Evolutionary conservation across 2,113 vertebrate genomes (phyloP), one percentile per base, ranked within the genome.

Genomic region (Cebus imitator): DNA sequence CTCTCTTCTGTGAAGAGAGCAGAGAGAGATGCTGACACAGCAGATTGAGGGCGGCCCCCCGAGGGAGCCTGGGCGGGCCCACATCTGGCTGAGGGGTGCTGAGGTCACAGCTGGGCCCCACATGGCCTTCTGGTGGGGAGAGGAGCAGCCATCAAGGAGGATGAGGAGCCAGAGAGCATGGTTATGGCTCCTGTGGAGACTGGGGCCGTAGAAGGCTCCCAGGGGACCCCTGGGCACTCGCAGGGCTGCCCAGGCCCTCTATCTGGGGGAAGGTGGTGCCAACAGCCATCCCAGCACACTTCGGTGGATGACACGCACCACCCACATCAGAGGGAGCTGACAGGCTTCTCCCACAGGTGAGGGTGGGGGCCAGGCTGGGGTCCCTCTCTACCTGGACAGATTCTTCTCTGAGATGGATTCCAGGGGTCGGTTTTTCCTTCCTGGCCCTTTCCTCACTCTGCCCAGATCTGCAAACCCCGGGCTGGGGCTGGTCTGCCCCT

Each of bases 281-380:
- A 57, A 32, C 57, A 5, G 17, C 57, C 4, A 10, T 17, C 45
- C 58, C 68, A 11, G 21, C 6, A 14, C 0, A 1, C 25, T 57
- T 8, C 0, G 0, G 37, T 37, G 68, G 14, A 55, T 6, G 12
- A n/a, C 4, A 43, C 2, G 52, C 1, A 4, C 11, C 8, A 11
- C 66, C n/a, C 20, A 30, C 11, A 4, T 10, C 1, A 2, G 3
- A 20, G 55, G 68, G 48, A 21, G 16, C n/a, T 23, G 75, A n/a
- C 1, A 7, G 35, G 2, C 5, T 25, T 61, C 68, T 68, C 48
- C 68, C 1, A 25, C 10, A 1, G 11, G 25, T 2, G 4, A 30
- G 1, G 4, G 35, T 2, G 6, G 43, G 1, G 6, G 50, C 30
- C 17, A 3, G 52, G 8, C 55, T 3, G 2, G 52, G 21, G 4